phyloP scores from a whole-genome alignment of 53 echinoderm and acorn worm species.

The Holothuria leucospilota region DNA sequence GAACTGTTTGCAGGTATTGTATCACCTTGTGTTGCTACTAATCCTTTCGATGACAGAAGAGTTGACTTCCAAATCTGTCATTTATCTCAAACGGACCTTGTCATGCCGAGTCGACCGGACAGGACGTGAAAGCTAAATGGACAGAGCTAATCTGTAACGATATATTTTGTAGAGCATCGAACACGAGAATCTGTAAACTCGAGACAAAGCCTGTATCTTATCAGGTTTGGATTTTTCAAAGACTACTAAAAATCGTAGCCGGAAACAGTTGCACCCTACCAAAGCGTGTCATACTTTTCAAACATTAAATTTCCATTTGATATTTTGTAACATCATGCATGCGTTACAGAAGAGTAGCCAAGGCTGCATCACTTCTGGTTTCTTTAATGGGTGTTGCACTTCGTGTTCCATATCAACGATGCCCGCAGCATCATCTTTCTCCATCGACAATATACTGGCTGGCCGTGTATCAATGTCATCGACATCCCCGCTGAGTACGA shows the following conservation, averaged over 20 bases:
- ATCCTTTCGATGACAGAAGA: constrained; percentile 25
- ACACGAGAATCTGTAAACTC: too few species aligned
- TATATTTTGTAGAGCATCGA: too few species aligned
- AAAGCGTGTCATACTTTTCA: too few species aligned
- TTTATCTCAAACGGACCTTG: background rate
- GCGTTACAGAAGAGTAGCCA: background rate
- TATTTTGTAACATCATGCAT: background rate
- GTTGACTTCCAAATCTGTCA: constrained; percentile 40
- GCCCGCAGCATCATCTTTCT: constrained; percentile 74
- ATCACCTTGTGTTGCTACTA: constrained; percentile 3
- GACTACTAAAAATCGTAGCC: too few species aligned
- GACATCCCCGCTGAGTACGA: constrained; percentile 50
- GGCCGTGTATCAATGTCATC: constrained; percentile 64
- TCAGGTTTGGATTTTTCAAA: too few species aligned
- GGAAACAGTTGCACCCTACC: too few species aligned
- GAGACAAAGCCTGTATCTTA: too few species aligned
- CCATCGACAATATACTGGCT: constrained; percentile 89
- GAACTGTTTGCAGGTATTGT: too few species aligned
- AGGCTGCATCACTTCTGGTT: background rate
- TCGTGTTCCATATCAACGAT: constrained; percentile 46
- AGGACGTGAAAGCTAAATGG: too few species aligned
- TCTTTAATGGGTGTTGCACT: constrained; percentile 25
- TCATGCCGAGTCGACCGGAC: background rate
- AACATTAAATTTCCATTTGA: too few species aligned
- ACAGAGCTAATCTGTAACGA: too few species aligned